phyloP scores from a whole-genome alignment of 2,888 invertebrate genomes.

The Drosophila sordidula region DNA sequence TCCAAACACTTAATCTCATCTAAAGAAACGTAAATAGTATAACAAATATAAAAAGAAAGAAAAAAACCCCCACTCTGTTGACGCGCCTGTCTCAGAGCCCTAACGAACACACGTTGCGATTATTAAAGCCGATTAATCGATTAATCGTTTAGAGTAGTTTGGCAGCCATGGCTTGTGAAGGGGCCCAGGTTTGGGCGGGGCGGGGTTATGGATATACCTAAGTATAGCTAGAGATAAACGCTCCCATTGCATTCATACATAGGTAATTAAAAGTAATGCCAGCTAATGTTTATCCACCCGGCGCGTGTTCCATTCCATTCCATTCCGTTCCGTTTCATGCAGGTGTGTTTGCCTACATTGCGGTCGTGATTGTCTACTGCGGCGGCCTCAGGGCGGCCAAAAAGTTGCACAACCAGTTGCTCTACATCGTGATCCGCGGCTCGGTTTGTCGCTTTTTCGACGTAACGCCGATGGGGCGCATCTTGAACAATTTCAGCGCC shows the following conservation, averaged over 20 bases:
- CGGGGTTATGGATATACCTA: conserved; percentile 21
- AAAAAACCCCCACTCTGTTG: conserved; percentile 28
- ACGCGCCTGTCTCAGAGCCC: conserved; percentile 42
- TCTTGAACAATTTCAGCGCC: conserved; percentile 89
- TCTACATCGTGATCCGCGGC: conserved; percentile 87
- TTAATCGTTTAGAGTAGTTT: conserved; percentile 29
- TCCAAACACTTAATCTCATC: conserved; percentile 3
- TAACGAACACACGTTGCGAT: conserved; percentile 20
- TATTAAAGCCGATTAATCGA: conserved; percentile 20
- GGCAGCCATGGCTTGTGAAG: conserved; percentile 8
- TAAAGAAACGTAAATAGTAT: neutral
- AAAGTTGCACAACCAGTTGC: conserved; percentile 87
- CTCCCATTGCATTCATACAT: conserved; percentile 18
- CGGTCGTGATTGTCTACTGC: conserved; percentile 87
- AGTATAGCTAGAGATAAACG: conserved; percentile 14
- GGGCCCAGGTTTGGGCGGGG: conserved; percentile 1
- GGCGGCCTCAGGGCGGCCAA: conserved; percentile 88
- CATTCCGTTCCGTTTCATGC: conserved; percentile 29
- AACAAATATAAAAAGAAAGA: conserved; percentile 6
- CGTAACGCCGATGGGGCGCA: conserved; percentile 89
- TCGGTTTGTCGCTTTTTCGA: conserved; percentile 90
- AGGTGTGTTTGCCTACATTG: conserved; percentile 86
- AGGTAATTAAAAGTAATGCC: conserved; percentile 39
- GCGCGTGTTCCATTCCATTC: conserved; percentile 41
- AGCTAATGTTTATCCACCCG: conserved; percentile 25